These are phyloP conservation scores for Petrolisthes cinctipes DNA, from an alignment of 2,888 invertebrate genomes.

Conservation along the genomic window DNA sequence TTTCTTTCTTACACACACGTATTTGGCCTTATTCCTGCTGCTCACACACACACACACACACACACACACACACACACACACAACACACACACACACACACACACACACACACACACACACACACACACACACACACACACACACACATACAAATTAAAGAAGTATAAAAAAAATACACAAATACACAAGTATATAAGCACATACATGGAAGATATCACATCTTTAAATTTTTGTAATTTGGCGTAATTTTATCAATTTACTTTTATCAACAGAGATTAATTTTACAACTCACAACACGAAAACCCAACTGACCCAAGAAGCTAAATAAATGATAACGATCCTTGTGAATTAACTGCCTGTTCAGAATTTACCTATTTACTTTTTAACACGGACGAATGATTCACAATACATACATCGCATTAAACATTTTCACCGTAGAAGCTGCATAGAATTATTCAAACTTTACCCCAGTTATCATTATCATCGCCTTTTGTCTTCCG, in stretches of 20 bases:
- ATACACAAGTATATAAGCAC: conserved; percentile 21
- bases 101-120: background rate
- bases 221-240: background rate
- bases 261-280: background rate
- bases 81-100: background rate
- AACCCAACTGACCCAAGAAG: too few relatives aligned
- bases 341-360: too few relatives aligned
- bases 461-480: too few relatives aligned
- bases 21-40: background rate
- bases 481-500: too few relatives aligned
- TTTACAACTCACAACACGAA: too few relatives aligned
- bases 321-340: too few relatives aligned
- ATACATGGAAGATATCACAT: conserved; percentile 4
- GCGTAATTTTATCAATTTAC: background rate
- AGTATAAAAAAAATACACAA: conserved; percentile 6
- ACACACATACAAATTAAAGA: conserved; percentile 8
- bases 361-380: too few relatives aligned
- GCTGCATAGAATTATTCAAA: too few relatives aligned
- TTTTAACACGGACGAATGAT: too few relatives aligned
- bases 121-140: conserved; percentile 8
- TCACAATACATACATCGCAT: too few relatives aligned
- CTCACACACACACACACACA: background rate
- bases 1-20: background rate
- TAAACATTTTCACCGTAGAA: too few relatives aligned
- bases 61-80: background rate